Percentiles rank a stretch among this genome's conserved stretches.
phyloP scores from a whole-genome alignment of 1,140 invertebrate species.

The Neodiprion virginianus region DNA sequence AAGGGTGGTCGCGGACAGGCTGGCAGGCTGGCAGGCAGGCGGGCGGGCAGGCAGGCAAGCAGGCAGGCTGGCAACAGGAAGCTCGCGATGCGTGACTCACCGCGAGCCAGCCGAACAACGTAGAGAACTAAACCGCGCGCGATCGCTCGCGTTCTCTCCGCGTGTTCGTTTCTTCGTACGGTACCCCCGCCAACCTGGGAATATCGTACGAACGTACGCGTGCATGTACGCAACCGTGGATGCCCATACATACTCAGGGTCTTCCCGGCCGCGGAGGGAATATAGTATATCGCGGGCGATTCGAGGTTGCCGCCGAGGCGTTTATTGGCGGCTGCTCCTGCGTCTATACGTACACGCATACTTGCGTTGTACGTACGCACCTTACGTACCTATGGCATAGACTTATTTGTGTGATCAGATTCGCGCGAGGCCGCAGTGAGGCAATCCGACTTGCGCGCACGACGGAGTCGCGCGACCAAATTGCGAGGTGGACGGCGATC shows the following conservation, averaged over 20 bases:
- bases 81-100: conserved; percentile 60
- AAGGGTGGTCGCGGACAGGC: conserved; percentile 9
- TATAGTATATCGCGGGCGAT: neutral
- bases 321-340: neutral
- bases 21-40: conserved; percentile 5
- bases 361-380: neutral
- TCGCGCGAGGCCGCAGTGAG: neutral
- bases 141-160: conserved; percentile 45
- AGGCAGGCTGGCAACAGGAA: conserved; percentile 45
- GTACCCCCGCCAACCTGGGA: neutral
- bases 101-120: conserved; percentile 37
- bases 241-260: neutral
- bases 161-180: conserved; percentile 12
- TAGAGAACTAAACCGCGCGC: conserved; percentile 40
- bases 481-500: neutral
- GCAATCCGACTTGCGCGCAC: neutral
- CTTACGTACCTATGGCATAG: neutral
- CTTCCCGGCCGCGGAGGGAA: neutral
- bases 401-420: neutral
- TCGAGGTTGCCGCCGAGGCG: neutral
- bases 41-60: neutral
- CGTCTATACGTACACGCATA: neutral
- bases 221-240: neutral
- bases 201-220: conserved; percentile 7
- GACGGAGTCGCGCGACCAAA: neutral